These are phyloP conservation scores for Riparia riparia DNA, from an alignment of 2,113 vertebrate genomes.

Conservation along the genomic window DNA sequence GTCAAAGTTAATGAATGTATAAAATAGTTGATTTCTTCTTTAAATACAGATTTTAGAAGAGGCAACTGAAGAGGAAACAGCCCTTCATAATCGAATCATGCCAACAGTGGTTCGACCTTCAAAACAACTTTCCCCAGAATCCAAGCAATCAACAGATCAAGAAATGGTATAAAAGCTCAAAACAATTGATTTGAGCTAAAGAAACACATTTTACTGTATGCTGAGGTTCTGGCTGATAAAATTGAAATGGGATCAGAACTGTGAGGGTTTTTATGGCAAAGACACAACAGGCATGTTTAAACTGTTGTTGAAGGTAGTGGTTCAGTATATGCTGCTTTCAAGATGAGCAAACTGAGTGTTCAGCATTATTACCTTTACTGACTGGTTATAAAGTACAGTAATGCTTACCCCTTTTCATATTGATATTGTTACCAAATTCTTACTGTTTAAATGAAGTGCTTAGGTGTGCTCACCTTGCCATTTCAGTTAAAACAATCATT, in stretches of 20 bases:
- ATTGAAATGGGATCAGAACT: neutral
- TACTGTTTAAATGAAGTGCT: neutral
- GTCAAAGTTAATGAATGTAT: neutral
- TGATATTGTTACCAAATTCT: neutral
- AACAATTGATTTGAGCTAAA: neutral
- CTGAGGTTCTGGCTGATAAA: neutral
- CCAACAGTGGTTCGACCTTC: constrained; percentile 95
- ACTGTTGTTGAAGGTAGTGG: neutral
- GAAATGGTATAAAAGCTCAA: constrained; percentile 84
- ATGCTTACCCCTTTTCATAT: neutral
- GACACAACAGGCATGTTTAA: neutral
- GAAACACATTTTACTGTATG: neutral
- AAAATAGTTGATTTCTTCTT: neutral
- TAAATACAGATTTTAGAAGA: constrained; percentile 90
- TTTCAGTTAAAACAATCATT: neutral
- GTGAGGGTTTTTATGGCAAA: neutral
- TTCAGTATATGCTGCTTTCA: neutral
- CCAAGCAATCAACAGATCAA: constrained; percentile 76
- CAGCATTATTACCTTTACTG: neutral
- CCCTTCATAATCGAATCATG: constrained; percentile 95
- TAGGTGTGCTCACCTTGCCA: neutral
- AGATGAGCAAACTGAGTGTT: neutral
- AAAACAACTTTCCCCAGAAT: constrained; percentile 87
- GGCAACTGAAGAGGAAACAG: constrained; percentile 95
- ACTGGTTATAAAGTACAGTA: neutral